phyloP scores from a whole-genome alignment of 1,140 invertebrate genomes.

The Drosophila kepulauana region DNA sequence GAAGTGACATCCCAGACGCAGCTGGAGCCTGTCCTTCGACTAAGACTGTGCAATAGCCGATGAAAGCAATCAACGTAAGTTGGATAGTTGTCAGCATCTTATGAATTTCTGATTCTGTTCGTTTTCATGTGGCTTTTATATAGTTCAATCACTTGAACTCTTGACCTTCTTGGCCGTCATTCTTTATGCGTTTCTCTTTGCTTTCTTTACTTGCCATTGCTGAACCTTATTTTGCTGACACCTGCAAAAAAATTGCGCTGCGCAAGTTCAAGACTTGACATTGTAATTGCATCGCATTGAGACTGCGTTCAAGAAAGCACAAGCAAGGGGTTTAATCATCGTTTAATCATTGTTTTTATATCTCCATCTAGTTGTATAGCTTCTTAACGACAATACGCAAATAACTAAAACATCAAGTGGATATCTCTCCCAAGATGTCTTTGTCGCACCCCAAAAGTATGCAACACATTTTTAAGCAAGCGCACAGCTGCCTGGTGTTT shows the following conservation, averaged over 20 bases:
- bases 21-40: not conserved
- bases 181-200: not conserved
- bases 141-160: not conserved
- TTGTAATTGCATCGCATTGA: too few species aligned
- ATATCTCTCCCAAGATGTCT: too few species aligned
- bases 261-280: conserved; percentile 13
- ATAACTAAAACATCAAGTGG: too few species aligned
- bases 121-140: not conserved
- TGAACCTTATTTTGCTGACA: not conserved
- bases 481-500: too few species aligned
- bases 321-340: too few species aligned
- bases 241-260: not conserved
- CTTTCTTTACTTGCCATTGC: not conserved
- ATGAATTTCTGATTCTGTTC: not conserved
- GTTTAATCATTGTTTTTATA: too few species aligned
- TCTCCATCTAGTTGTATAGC: too few species aligned
- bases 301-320: too few species aligned
- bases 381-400: too few species aligned
- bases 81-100: conserved; percentile 2
- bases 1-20: not conserved
- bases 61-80: not conserved
- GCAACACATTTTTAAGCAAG: too few species aligned
- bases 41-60: not conserved
- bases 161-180: conserved; percentile 6
- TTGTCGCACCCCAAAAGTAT: too few species aligned